phyloP scores from a whole-genome alignment of 2,113 vertebrate species.

The Rhagologus leucostigma region DNA sequence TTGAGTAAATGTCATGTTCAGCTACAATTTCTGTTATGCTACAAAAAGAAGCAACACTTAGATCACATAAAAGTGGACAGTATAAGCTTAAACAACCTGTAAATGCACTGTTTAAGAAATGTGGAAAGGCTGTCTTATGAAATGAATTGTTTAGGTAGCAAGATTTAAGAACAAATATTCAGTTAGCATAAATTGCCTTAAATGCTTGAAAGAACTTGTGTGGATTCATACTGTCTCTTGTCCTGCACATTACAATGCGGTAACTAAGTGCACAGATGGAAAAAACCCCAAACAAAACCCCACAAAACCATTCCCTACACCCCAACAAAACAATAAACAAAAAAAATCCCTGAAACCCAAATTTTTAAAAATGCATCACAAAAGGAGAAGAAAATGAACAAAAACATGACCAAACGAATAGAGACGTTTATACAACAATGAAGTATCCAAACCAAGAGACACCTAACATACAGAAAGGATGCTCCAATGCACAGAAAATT shows the following conservation, averaged over 20 bases:
- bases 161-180: neutral
- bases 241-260: neutral
- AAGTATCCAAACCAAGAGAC: neutral
- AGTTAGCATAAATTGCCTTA: neutral
- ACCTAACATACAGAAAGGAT: neutral
- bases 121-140: neutral
- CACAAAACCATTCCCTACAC: neutral
- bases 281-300: neutral
- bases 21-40: neutral
- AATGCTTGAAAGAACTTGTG: neutral
- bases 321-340: neutral
- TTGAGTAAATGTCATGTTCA: neutral
- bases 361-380: neutral
- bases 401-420: neutral
- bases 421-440: rapidly evolving
- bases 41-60: neutral
- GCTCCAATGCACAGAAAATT: neutral
- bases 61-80: neutral
- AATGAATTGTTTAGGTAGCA: neutral
- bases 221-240: neutral
- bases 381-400: neutral
- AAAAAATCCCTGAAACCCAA: neutral
- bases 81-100: neutral
- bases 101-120: neutral
- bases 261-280: neutral